phyloP scores from a whole-genome alignment of 1,140 invertebrate species.

The Drosophila mojavensis region DNA sequence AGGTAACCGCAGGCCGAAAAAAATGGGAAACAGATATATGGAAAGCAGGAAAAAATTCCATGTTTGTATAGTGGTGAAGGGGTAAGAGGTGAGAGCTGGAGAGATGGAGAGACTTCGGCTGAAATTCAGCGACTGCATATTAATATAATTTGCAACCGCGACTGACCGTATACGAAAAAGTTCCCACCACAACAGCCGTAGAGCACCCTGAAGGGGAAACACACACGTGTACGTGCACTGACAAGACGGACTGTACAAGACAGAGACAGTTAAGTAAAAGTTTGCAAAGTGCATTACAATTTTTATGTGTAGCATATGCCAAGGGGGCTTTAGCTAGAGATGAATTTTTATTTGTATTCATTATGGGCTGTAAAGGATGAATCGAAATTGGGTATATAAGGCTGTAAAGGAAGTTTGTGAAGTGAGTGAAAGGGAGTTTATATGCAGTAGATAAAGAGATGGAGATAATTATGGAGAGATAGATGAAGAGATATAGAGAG shows the following conservation, averaged over 20 bases:
- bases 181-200: not conserved
- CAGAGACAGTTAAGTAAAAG: slow-evolving; percentile 38
- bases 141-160: slow-evolving; percentile 79
- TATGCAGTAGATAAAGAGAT: not conserved
- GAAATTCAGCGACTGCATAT: slow-evolving; percentile 67
- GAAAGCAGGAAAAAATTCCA: slow-evolving; percentile 39
- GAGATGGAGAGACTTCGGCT: slow-evolving; percentile 5
- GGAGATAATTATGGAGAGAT: not conserved
- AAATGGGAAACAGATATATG: slow-evolving; percentile 16
- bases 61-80: slow-evolving; percentile 31
- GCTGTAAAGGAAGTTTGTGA: not conserved
- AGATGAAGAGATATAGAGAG: not conserved
- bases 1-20: slow-evolving; percentile 30
- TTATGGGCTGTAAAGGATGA: not conserved
- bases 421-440: not conserved
- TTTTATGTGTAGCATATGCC: slow-evolving; percentile 47
- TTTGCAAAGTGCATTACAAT: slow-evolving; percentile 73
- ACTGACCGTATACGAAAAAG: not conserved
- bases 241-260: slow-evolving; percentile 25
- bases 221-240: slow-evolving; percentile 12
- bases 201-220: too few species aligned
- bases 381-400: not conserved
- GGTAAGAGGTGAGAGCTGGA: not conserved
- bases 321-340: slow-evolving; percentile 32
- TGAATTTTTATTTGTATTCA: slow-evolving; percentile 40